Base-by-base conservation (phyloP, 53 echinoderm and acorn worm species). In the Arbacia lixula region DNA sequence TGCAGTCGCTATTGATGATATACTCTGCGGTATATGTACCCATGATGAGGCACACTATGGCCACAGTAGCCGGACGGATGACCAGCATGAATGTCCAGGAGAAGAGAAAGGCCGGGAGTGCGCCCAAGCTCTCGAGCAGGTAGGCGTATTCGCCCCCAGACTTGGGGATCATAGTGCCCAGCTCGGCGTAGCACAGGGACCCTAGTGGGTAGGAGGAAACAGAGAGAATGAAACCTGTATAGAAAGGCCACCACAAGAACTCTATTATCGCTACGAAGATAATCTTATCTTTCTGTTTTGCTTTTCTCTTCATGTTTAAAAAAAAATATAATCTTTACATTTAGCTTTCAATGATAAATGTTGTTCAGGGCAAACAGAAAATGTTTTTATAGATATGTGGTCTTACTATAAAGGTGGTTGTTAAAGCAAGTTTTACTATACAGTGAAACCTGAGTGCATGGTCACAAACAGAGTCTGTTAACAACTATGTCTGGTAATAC, bases 121-220 rank as follows among this genome's bases (percentile, higher is more conserved):
- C 53, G 27, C 92, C 92, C 46, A 92, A 80, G 11, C 71, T 66
- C 12, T 88, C 79, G 1, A 79, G n/a, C 0, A 92, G 86, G 57
- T 92, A 92, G 27, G 88, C 85, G 53, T 92, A 88, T 29, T 92
- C 92, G 17, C 88, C 92, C 0, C 92, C 92, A 2, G 92, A 92
- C 39, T 75, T 76, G 3, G 78, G 92, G 37, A 92, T 65, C 60
- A 92, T 67, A 8, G 92, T 84, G 0, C 92, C 92, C 4, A 92
- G 92, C 54, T 92, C 92, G 36, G 92, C 88, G 68, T 92, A 92
- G 20, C 85, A 92, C 3, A 92, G 67, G 5, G 92, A 77, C 50
- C 88, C 92, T 92, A 71, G 9, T 14, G 29, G 36, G 3, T 20
- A 12, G 10, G 38, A 72, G 46, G 14, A 46, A 46, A 14, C n/a